These are phyloP conservation scores for Spinus olivaceus DNA, from an alignment of 2,797 vertebrate species.

Conservation along the genomic window DNA sequence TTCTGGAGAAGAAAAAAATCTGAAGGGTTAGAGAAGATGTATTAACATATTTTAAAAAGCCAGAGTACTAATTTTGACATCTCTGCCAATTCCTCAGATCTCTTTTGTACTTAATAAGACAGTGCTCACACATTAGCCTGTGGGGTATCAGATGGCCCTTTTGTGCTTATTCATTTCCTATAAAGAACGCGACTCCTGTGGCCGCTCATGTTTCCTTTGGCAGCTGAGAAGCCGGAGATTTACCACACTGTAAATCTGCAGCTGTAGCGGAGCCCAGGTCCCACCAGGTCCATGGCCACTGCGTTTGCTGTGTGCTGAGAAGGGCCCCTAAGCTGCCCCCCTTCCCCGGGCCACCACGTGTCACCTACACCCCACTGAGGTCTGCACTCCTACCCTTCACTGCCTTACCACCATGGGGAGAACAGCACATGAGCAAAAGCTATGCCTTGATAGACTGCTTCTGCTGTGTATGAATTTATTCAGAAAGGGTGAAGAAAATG, in stretches of 20 bases:
- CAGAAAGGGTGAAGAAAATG: background rate
- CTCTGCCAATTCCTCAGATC: background rate
- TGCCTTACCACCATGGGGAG: background rate
- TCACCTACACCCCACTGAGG: background rate
- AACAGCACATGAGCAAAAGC: accelerated
- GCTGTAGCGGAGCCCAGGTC: background rate
- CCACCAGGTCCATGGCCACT: background rate
- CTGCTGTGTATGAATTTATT: background rate
- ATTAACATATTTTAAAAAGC: background rate
- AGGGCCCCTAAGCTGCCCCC: background rate
- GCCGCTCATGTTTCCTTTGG: background rate
- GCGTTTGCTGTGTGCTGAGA: background rate
- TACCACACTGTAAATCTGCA: background rate
- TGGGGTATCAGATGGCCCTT: background rate
- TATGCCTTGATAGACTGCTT: background rate
- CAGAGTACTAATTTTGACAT: background rate
- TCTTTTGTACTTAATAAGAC: background rate
- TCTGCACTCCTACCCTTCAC: accelerated
- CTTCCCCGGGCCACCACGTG: accelerated
- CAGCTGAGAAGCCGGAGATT: background rate
- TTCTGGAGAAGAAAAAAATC: background rate
- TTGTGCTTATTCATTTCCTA: slow-evolving; percentile 7
- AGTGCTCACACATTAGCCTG: background rate
- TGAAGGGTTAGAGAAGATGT: background rate
- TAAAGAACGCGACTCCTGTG: background rate